These are phyloP conservation scores for Phrynocephalus forsythii DNA, from an alignment of 2,797 vertebrate species.

Conservation along the genomic window DNA sequence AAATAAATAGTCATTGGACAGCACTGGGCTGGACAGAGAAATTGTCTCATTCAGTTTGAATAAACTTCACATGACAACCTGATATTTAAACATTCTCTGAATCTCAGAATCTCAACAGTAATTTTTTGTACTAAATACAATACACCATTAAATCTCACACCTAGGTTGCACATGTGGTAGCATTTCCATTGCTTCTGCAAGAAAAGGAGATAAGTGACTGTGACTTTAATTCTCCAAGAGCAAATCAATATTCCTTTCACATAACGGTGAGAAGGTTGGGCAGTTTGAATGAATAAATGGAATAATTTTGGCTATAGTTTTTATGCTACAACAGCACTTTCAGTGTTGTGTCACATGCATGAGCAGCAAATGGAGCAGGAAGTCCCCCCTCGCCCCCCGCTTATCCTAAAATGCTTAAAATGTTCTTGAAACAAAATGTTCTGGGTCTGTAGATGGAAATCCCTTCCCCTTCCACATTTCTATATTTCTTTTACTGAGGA, in stretches of 20 bases:
- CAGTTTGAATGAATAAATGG: no score
- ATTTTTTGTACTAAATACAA: neutral
- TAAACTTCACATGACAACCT: neutral
- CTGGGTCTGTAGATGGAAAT: neutral
- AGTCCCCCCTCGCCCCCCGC: neutral
- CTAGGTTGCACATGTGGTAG: neutral
- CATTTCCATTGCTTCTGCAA: neutral
- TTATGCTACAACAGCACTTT: constrained; percentile 15
- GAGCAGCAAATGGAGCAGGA: constrained; percentile 26
- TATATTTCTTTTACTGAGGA: neutral
- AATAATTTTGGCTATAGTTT: neutral
- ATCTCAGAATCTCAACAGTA: neutral
- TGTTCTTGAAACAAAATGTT: neutral
- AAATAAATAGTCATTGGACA: neutral
- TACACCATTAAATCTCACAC: neutral
- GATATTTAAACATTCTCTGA: neutral
- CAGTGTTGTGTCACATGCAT: constrained; percentile 2
- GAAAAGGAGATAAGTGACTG: neutral
- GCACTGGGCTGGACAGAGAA: neutral
- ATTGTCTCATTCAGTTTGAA: neutral
- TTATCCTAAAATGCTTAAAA: neutral
- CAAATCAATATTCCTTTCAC: neutral
- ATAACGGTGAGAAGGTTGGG: no score
- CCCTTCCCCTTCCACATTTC: neutral
- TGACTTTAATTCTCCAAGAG: neutral